Conservation (phyloP, 2,113 vertebrate genomes). For the Cebus imitator region DNA sequence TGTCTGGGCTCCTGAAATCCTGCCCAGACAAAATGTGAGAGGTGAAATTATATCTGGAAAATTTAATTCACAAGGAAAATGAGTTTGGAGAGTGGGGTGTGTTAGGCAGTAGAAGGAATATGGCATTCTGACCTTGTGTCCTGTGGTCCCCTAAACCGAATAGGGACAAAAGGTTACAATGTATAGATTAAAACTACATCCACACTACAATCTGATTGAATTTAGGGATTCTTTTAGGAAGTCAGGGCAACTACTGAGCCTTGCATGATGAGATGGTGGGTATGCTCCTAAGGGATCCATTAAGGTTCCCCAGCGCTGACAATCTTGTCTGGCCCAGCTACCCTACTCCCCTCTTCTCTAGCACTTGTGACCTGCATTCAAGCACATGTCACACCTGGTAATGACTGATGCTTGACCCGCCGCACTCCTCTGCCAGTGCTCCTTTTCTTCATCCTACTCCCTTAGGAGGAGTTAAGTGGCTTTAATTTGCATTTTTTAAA, state of each 20-base stretch:
- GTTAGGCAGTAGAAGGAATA: no score
- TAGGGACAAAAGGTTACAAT: background rate
- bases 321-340: background rate
- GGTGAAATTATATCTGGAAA: background rate
- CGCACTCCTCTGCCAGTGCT: background rate
- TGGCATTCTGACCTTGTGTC: background rate
- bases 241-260: background rate
- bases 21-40: no score
- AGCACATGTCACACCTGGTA: background rate
- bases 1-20: background rate
- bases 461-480: background rate
- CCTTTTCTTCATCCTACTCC: background rate
- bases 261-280: background rate
- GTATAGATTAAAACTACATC: background rate
- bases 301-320: background rate
- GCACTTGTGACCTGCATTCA: no score
- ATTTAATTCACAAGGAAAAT: background rate
- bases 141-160: background rate
- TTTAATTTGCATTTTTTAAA: background rate
- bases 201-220: background rate
- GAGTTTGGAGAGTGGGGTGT: rapidly evolving
- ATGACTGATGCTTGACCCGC: no score
- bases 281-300: background rate
- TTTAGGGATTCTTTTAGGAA: background rate
- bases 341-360: background rate